Evolutionary conservation across 2,797 vertebrate genomes (phyloP), one percentile per base, ranked within the genome.

Genomic region (Philypnodon macrostomus): DNA sequence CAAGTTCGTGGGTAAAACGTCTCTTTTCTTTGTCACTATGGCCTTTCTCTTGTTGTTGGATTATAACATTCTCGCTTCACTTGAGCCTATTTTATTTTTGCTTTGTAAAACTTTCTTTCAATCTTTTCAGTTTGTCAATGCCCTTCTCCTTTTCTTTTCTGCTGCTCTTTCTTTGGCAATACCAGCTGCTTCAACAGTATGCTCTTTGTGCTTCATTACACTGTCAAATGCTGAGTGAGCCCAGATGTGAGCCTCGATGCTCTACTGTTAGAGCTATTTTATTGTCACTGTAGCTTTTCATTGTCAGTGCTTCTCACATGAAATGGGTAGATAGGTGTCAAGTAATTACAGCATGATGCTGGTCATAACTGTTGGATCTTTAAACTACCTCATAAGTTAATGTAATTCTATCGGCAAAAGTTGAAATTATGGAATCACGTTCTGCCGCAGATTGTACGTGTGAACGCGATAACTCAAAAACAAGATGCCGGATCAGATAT

Each of bases 131-230:
- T 47, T 21, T 52, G 13, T 73, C 24, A 8, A 18, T 29, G 27
- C 37, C 64, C 4, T 31, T 63, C 56, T 51, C 48, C 14, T 14
- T 15, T 41, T 24, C 26, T 1, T n/a, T 32, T 63, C 35, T 41
- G 48, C 59, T 37, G n/a, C 56, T 48, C 53, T 14, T 21, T 58
- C 62, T 63, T 56, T 50, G 38, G 52, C 66, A 55, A 58, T 56
- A 65, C 79, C 84, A 87, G 84, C 85, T 88, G 84, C 80, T 71
- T 77, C 60, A 55, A 45, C 83, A 87, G 80, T 83, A 67, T 82
- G 78, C 41, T 75, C 74, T 83, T 60, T 71, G 74, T 85, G 84
- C 81, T 80, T 81, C 67, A 74, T 80, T 84, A 79, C 69, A 42
- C 77, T 27, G 69, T 83, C 58, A 53, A 80, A 81, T 77, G 79